Percentiles rank a stretch among this genome's conserved stretches.
These are phyloP conservation scores for Aproaerema taeniolella DNA, from an alignment of 2,888 invertebrate species.

Conservation along the genomic window DNA sequence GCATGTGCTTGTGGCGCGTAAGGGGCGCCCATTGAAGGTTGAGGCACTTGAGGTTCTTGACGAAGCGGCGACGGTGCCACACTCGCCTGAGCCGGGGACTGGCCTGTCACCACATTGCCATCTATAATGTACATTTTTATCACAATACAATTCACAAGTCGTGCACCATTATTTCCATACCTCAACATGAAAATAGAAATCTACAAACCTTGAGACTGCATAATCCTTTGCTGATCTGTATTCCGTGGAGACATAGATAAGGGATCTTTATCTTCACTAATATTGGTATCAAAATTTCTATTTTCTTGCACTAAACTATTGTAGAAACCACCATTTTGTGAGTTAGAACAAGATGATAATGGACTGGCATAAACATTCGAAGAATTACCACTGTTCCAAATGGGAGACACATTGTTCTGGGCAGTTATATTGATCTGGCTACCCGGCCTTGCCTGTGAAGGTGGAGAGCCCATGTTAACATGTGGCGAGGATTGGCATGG, in stretches of 20 bases:
- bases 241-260: constrained; percentile 64
- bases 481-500: constrained; percentile 76
- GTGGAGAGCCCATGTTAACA: constrained; percentile 79
- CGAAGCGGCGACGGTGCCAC: constrained; percentile 77
- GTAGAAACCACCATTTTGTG: constrained; percentile 70
- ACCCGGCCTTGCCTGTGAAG: constrained; percentile 69
- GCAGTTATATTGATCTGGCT: constrained; percentile 63
- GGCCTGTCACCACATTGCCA: constrained; percentile 69
- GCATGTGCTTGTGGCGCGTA: constrained; percentile 46
- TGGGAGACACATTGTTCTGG: constrained; percentile 65
- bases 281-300: constrained; percentile 55
- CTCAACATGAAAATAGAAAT: no score
- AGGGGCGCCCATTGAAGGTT: constrained; percentile 66
- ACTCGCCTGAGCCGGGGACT: constrained; percentile 80
- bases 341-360: constrained; percentile 49
- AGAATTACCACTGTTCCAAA: constrained; percentile 64
- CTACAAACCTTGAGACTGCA: constrained; percentile 61
- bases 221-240: constrained; percentile 51
- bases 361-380: constrained; percentile 59
- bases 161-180: neutral
- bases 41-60: constrained; percentile 71
- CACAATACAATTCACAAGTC: constrained; percentile 7
- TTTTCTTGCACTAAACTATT: constrained; percentile 61
- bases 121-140: no score
- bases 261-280: constrained; percentile 66